Conservation (phyloP, 2,888 invertebrate genomes). For the Drosophila pseudotalamancana region DNA sequence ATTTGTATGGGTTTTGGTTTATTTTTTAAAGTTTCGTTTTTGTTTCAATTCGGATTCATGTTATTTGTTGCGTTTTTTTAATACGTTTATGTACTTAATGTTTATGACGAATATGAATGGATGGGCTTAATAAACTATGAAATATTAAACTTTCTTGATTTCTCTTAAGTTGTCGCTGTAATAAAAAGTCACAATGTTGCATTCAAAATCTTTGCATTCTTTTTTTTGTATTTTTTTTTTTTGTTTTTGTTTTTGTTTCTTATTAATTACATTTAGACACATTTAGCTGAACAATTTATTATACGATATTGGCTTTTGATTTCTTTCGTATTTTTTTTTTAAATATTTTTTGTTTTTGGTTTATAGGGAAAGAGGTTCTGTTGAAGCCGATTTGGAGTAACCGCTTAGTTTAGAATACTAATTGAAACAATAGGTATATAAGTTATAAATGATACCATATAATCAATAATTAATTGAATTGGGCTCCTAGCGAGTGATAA, state of each 20-base stretch:
- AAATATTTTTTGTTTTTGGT: conserved; percentile 17
- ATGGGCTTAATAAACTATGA: conserved; percentile 79
- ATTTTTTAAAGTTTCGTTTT: conserved; percentile 34
- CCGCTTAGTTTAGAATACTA: conserved; percentile 51
- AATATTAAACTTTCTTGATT: conserved; percentile 70
- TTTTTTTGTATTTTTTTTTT: conserved; percentile 27
- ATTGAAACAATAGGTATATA: conserved; percentile 58
- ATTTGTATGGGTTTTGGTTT: conserved; percentile 28
- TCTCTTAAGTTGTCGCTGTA: conserved; percentile 57
- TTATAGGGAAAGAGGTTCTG: conserved; percentile 37
- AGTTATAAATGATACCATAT: conserved; percentile 46
- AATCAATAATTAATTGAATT: conserved; percentile 51
- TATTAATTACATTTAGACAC: conserved; percentile 75
- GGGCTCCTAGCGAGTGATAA: conserved; percentile 66
- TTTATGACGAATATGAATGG: conserved; percentile 76
- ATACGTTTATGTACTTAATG: conserved; percentile 69
- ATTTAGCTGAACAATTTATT: conserved; percentile 73
- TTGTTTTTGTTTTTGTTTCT: conserved; percentile 42
- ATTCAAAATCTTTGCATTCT: conserved; percentile 73
- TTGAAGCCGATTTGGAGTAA: conserved; percentile 60
- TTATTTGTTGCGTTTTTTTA: conserved; percentile 42
- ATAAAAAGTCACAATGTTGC: conserved; percentile 74
- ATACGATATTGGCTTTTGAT: conserved; percentile 50
- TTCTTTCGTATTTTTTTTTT: neutral
- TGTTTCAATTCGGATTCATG: conserved; percentile 55